Percentiles rank a stretch among this genome's conserved stretches.
Evolutionary conservation across 2,888 invertebrate genomes (phyloP).

Genomic region (Oscheius sp.): DNA sequence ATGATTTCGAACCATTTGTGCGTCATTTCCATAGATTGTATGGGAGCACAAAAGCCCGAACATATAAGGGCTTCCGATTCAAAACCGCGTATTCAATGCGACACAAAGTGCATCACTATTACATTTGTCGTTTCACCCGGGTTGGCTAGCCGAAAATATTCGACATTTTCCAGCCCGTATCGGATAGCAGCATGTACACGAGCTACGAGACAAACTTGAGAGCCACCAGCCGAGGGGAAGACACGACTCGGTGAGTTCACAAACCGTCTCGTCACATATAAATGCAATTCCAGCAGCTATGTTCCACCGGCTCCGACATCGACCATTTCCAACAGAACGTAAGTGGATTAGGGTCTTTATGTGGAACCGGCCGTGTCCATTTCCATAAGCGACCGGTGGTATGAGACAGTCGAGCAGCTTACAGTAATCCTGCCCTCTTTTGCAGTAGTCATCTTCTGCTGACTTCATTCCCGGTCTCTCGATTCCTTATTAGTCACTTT

Average conservation of each 20-base stretch:
- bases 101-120: background rate
- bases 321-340: constrained; percentile 22
- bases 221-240: constrained; percentile 20
- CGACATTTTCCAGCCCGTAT: constrained; percentile 15
- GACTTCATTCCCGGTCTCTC: constrained; percentile 9
- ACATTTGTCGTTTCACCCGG: background rate
- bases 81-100: constrained; percentile 16
- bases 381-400: constrained; percentile 14
- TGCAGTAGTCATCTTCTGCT: constrained; percentile 9
- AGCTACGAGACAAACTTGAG: constrained; percentile 16
- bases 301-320: constrained; percentile 14
- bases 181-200: constrained; percentile 21
- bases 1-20: constrained; percentile 16
- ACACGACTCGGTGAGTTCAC: constrained; percentile 18
- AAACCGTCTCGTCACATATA: background rate
- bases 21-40: constrained; percentile 16
- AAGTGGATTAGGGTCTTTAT: constrained; percentile 7
- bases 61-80: constrained; percentile 34
- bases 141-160: background rate
- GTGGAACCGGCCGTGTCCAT: constrained; percentile 6
- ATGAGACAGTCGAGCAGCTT: constrained; percentile 12
- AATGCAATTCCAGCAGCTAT: constrained; percentile 7
- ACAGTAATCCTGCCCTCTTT: constrained; percentile 6
- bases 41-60: constrained; percentile 20
- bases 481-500: constrained; percentile 32